Conservation (phyloP, 2,797 vertebrate genomes). For the Nannoperca australis region DNA sequence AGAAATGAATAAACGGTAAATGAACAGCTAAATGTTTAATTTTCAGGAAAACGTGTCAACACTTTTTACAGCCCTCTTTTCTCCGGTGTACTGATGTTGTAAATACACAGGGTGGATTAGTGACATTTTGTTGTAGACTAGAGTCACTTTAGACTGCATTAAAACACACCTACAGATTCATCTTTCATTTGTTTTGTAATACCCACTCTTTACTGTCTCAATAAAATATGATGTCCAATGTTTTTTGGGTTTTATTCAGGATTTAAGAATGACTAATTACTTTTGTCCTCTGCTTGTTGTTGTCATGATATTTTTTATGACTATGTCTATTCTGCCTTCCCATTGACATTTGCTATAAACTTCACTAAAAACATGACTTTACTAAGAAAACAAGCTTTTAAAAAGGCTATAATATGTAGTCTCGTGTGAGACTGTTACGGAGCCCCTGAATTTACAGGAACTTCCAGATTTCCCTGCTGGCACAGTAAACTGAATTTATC, state of each 20-base stretch:
- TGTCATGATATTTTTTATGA: background rate
- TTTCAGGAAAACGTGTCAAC: background rate
- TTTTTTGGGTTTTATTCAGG: background rate
- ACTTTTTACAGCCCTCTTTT: background rate
- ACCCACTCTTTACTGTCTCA: background rate
- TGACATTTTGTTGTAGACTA: background rate
- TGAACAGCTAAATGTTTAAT: background rate
- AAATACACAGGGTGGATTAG: background rate
- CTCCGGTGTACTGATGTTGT: background rate
- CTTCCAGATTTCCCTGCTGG: conserved; percentile 29
- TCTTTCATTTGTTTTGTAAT: background rate
- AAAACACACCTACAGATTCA: background rate
- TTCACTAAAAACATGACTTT: background rate
- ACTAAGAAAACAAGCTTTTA: background rate
- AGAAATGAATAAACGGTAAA: background rate
- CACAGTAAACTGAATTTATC: background rate
- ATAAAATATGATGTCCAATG: background rate
- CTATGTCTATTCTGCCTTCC: background rate
- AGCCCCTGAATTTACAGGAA: conserved; percentile 31
- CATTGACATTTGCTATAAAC: background rate
- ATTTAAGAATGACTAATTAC: background rate
- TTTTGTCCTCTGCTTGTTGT: background rate
- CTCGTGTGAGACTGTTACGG: conserved; percentile 33
- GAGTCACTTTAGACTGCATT: background rate
- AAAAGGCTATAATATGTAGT: background rate